A percentile compares a stretch with the other conserved stretches of the same genome.
These are phyloP conservation scores for Apaloderma vittatum DNA, from an alignment of 2,113 vertebrate genomes.

Conservation along the genomic window DNA sequence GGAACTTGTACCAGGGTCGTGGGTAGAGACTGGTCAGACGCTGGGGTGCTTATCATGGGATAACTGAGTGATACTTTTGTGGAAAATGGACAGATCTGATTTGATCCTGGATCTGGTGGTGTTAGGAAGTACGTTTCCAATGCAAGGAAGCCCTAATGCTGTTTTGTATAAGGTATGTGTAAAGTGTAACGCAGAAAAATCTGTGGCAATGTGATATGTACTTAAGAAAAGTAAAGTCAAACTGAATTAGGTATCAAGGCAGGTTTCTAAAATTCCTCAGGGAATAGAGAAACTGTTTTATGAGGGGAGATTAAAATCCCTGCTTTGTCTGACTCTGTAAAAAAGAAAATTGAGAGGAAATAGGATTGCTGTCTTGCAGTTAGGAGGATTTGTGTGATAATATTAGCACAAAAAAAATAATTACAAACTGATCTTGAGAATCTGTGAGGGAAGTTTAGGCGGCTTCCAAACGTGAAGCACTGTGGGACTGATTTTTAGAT, in stretches of 20 bases:
- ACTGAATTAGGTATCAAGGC: background rate
- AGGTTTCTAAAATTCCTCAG: background rate
- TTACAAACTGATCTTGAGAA: background rate
- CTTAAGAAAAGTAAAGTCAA: background rate
- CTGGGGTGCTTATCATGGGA: background rate
- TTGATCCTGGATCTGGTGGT: background rate
- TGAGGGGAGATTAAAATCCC: background rate
- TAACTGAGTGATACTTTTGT: background rate
- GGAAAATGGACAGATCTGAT: background rate
- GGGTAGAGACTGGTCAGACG: background rate
- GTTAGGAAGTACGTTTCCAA: background rate
- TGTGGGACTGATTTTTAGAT: background rate
- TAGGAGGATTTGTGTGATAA: background rate
- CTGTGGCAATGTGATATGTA: background rate
- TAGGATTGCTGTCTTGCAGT: background rate
- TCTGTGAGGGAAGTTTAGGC: background rate
- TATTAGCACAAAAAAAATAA: background rate
- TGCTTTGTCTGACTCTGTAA: background rate
- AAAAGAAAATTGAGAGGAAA: constrained; percentile 4
- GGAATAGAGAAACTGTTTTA: background rate
- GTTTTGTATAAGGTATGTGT: background rate
- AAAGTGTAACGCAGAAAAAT: background rate
- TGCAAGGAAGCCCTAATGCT: background rate
- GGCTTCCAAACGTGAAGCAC: background rate
- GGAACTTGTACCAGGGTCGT: background rate